Evolutionary conservation across 2,888 invertebrate species (phyloP).

Genomic region (Drosophila engyochracea): DNA sequence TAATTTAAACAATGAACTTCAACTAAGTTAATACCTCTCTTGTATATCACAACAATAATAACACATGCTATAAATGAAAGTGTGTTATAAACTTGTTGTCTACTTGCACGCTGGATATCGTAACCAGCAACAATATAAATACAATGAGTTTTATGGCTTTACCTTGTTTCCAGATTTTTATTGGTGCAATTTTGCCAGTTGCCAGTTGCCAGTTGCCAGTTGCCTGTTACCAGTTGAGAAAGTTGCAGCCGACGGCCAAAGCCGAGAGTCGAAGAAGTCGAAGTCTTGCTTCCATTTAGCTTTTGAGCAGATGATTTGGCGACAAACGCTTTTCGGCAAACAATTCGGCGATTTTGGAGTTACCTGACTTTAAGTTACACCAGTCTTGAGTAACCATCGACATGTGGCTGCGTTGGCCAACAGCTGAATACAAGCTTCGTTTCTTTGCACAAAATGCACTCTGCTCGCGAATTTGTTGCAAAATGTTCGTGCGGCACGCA

Average conservation of each 20-base stretch:
- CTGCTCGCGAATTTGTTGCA: conserved; percentile 24
- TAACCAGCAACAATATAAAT: conserved; percentile 46
- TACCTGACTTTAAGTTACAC: not conserved
- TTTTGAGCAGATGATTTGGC: conserved; percentile 26
- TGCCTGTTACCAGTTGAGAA: conserved; percentile 14
- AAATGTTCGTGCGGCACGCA: conserved; percentile 48
- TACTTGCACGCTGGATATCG: not conserved
- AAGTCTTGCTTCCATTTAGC: conserved; percentile 7
- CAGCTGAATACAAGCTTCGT: conserved; percentile 14
- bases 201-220: conserved; percentile 6
- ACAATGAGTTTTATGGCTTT: conserved; percentile 64
- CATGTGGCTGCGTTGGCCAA: conserved; percentile 21
- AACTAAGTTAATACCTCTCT: not conserved
- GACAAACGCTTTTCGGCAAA: conserved; percentile 5
- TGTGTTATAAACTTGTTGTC: not conserved
- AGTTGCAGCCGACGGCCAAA: conserved; percentile 38
- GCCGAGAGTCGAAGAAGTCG: conserved; percentile 10
- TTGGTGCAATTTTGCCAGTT: conserved; percentile 19
- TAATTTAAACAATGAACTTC: not conserved
- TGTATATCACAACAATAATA: not conserved
- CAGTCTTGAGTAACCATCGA: conserved; percentile 34
- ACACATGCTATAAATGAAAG: not conserved
- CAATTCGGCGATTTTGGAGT: not conserved
- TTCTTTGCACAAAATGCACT: conserved; percentile 38
- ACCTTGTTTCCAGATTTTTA: conserved; percentile 56